Base-by-base conservation (phyloP, 1,140 invertebrate genomes). In the Heliconius nattereri region DNA sequence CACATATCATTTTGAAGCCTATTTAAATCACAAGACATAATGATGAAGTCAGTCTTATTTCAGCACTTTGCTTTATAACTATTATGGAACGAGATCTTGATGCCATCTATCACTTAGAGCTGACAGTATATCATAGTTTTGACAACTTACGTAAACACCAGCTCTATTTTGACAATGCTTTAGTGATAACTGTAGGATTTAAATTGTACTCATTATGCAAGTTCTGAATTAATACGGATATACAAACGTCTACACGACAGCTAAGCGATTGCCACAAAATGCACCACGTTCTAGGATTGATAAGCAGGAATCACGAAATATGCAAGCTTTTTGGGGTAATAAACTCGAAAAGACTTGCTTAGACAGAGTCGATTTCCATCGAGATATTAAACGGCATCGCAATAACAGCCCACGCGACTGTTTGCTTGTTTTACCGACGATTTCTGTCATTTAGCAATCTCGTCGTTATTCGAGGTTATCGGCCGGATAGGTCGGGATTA, bases 341-440 rank as follows among this genome's bases (percentile, higher is more conserved):
- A 72, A 72, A 72, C 71, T 37, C 40, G 8, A 20, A 76, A 78
- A 60, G 52, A 78, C 71, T 49, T 35, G 71, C 54, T 66, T 76
- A 66, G 54, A 37, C 2, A 52, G 54, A 72, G 76, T 32, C 72
- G 77, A 78, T 78, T 66, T 76, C 60, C 54, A 74, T 78, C 72
- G 77, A 57, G 77, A 73, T 73, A 66, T 78, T 78, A 78, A 78
- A 73, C 37, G 75, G 66, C 26, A 60, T 40, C 71, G 77, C 77
- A 78, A 78, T 78, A 78, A 73, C 72, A 9, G 26, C 76, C 77
- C 77, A 71, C 54, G 72, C 71, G 77, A 70, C 73, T 71, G 52
- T 78, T 78, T 78, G 77, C 77, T 78, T 74, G 77, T 78, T 78
- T 78, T 78, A 66, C 77, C 72, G 19, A 72, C 71, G 72, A 66